A percentile compares a stretch with the other conserved stretches of the same genome.
These are phyloP conservation scores for Ctenoplectra terminalis DNA, from an alignment of 1,140 invertebrate genomes.

Conservation along the genomic window DNA sequence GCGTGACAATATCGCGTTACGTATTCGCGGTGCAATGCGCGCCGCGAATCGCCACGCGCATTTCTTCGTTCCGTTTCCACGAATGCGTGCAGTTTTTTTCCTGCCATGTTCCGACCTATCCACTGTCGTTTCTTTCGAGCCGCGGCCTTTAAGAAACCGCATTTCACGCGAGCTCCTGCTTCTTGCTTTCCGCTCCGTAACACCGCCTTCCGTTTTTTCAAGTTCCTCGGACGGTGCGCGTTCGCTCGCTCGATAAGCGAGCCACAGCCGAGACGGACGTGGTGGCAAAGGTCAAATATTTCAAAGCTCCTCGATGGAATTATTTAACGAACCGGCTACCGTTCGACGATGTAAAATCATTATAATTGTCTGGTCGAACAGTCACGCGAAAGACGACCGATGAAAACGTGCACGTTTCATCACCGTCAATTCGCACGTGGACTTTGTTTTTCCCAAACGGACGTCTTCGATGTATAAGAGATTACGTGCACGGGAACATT, in stretches of 20 bases:
- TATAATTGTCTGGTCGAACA: neutral
- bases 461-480: slow-evolving; percentile 11
- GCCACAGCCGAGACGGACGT: neutral
- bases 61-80: slow-evolving; percentile 12
- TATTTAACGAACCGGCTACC: neutral
- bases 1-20: slow-evolving; percentile 30
- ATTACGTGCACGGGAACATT: neutral
- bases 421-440: neutral
- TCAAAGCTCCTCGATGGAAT: slow-evolving; percentile 3
- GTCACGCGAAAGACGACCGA: neutral
- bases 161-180: slow-evolving; percentile 30
- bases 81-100: neutral
- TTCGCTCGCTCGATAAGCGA: neutral
- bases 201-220: neutral
- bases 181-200: neutral
- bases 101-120: neutral
- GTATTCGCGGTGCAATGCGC: slow-evolving; percentile 14
- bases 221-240: neutral
- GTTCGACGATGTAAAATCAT: neutral
- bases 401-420: neutral
- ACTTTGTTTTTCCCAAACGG: neutral
- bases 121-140: slow-evolving; percentile 2
- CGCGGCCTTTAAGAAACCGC: neutral
- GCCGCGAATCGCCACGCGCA: neutral
- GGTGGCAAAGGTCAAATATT: slow-evolving; percentile 13